Conservation (phyloP, 2,113 vertebrate genomes). For the Paratilapia polleni region DNA sequence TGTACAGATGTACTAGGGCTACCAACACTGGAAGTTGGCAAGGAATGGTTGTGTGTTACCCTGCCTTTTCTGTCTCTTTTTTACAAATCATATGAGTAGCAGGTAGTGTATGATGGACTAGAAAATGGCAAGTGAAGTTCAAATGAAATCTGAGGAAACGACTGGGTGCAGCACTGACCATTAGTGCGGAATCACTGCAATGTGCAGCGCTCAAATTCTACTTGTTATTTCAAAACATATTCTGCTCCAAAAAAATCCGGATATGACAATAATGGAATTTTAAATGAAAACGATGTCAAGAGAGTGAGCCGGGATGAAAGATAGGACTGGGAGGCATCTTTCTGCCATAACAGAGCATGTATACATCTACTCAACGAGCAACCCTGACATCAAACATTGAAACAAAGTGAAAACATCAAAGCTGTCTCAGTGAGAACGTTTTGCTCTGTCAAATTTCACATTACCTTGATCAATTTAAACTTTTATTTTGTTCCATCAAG, state of each 20-base stretch:
- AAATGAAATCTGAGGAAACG: background rate
- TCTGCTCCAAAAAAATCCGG: background rate
- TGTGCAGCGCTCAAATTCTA: background rate
- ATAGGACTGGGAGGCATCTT: constrained; percentile 40
- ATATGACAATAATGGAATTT: constrained; percentile 42
- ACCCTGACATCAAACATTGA: constrained; percentile 59
- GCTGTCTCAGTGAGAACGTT: constrained; percentile 43
- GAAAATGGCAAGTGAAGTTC: background rate
- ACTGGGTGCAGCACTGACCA: background rate
- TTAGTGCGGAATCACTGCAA: background rate
- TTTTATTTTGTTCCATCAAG: constrained; percentile 55
- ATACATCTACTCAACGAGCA: constrained; percentile 45
- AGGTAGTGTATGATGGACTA: background rate
- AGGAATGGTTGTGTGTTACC: background rate
- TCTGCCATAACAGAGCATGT: constrained; percentile 36
- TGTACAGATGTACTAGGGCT: background rate
- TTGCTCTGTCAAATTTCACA: constrained; percentile 63
- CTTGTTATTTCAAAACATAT: background rate
- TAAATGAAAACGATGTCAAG: constrained; percentile 39
- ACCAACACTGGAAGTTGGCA: background rate
- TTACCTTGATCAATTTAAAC: constrained; percentile 70
- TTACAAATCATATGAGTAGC: background rate
- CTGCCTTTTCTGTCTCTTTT: background rate
- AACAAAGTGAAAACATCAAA: constrained; percentile 65
- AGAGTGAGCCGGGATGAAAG: constrained; percentile 45